phyloP scores from a whole-genome alignment of 2,113 vertebrate species.

The Meles meles region DNA sequence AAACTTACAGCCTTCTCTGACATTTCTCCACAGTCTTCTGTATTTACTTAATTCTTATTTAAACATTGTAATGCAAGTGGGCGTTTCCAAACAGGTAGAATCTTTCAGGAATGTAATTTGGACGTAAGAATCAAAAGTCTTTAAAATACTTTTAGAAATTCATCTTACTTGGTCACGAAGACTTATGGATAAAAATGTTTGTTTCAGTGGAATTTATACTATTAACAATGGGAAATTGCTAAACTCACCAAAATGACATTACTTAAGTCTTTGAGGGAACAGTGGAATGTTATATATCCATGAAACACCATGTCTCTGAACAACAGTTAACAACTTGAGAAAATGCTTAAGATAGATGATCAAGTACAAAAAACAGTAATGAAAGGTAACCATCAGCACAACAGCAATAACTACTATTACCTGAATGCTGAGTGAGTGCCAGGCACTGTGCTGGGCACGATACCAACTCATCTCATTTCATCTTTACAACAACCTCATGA shows the following conservation, averaged over 20 bases:
- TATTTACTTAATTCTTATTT: background rate
- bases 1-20: background rate
- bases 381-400: background rate
- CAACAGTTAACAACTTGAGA: background rate
- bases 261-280: background rate
- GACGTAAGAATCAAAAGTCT: background rate
- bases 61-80: background rate
- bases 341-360: background rate
- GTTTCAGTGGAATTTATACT: background rate
- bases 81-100: background rate
- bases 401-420: background rate
- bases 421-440: background rate
- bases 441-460: background rate
- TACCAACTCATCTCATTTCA: background rate
- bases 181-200: background rate
- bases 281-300: background rate
- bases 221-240: background rate
- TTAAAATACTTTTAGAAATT: background rate
- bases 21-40: background rate
- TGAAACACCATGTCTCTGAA: background rate
- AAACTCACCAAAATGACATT: background rate
- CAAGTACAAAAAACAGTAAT: background rate
- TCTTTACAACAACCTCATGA: background rate
- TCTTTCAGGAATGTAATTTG: background rate
- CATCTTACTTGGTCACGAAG: background rate